Evolutionary conservation across 1,140 invertebrate species (phyloP).

Genomic region (Zaprionus vittiger): DNA sequence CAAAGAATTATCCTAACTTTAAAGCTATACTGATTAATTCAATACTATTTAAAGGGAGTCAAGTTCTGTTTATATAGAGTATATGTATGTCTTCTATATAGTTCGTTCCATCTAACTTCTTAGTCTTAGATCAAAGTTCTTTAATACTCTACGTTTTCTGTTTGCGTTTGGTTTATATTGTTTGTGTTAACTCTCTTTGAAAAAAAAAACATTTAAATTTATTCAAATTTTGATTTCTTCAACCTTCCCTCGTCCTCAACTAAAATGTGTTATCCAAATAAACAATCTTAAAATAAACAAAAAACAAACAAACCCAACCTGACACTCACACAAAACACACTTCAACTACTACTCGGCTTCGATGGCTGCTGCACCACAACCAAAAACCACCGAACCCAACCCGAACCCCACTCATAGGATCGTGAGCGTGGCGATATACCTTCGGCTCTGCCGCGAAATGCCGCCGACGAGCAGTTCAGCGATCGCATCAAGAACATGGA

Average conservation of each 20-base stretch:
- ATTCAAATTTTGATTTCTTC: constrained; percentile 71
- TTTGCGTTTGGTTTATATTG: constrained; percentile 53
- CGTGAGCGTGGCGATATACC: constrained; percentile 87
- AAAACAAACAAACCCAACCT: constrained; percentile 5
- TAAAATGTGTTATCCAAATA: constrained; percentile 24
- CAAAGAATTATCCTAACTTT: constrained; percentile 3
- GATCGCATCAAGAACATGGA: constrained; percentile 89
- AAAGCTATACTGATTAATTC: constrained; percentile 9
- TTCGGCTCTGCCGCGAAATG: constrained; percentile 86
- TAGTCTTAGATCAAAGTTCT: constrained; percentile 15
- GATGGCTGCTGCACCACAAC: constrained; percentile 25
- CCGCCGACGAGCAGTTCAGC: constrained; percentile 88
- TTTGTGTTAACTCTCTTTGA: constrained; percentile 13
- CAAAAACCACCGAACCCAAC: neutral
- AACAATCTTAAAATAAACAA: constrained; percentile 2
- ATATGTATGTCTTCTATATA: constrained; percentile 7
- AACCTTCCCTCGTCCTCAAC: constrained; percentile 38
- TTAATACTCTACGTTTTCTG: constrained; percentile 36
- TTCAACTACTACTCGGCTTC: constrained; percentile 7
- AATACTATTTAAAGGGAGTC: constrained; percentile 1
- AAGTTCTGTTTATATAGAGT: neutral
- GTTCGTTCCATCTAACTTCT: constrained; percentile 55
- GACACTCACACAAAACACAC: constrained; percentile 42
- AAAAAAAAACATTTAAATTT: constrained; percentile 46
- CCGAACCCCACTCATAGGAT: constrained; percentile 85